These are phyloP conservation scores for Anguilla marmorata DNA, from an alignment of 2,797 vertebrate species.

Conservation along the genomic window DNA sequence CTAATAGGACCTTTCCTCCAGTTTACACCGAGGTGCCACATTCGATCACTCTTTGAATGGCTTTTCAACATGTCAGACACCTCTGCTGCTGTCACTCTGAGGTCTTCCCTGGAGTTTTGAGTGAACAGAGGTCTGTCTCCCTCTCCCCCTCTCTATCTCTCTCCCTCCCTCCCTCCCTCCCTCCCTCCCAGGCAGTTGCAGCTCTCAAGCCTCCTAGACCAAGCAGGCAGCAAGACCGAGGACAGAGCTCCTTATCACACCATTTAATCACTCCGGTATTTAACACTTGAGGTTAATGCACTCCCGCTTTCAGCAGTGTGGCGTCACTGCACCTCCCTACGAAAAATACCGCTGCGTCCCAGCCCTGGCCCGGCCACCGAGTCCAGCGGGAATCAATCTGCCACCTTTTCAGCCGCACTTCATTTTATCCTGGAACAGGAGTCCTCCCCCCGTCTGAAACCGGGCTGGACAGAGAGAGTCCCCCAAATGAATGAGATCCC, in stretches of 20 bases:
- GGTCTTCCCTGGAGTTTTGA: background rate
- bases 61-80: slow-evolving; percentile 18
- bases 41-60: slow-evolving; percentile 10
- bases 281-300: background rate
- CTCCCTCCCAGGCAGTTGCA: background rate
- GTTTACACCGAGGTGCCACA: background rate
- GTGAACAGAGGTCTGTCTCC: background rate
- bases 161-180: background rate
- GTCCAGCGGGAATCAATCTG: background rate
- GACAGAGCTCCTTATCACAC: background rate
- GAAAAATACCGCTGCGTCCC: background rate
- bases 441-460: background rate
- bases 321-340: background rate
- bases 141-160: background rate
- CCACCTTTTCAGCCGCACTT: background rate
- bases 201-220: background rate
- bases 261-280: slow-evolving; percentile 9
- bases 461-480: background rate
- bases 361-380: background rate
- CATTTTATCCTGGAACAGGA: background rate
- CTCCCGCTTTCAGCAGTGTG: background rate
- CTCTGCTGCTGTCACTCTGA: background rate
- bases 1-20: slow-evolving; percentile 13
- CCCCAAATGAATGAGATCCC: background rate
- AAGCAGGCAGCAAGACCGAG: background rate